Evolutionary conservation across 2,797 vertebrate genomes (phyloP).

Genomic region (Eupleurogrammus muticus): DNA sequence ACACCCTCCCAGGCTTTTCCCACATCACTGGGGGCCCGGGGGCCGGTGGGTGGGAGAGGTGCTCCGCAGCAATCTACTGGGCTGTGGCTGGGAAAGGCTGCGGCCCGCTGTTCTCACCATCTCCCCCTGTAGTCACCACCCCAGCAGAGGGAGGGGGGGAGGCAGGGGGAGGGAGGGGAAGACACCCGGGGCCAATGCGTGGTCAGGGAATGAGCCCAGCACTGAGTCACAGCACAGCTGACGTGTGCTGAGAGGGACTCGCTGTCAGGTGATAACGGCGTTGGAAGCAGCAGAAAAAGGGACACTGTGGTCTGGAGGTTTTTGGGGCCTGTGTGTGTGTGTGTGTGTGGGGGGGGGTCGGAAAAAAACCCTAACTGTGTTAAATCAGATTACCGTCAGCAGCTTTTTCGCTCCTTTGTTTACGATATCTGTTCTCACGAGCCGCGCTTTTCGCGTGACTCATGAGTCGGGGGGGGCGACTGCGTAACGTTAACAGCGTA

Average conservation of each 20-base stretch:
- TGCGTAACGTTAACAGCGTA: constrained; percentile 48
- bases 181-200: constrained; percentile 39
- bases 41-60: constrained; percentile 63
- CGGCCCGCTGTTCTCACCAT: constrained; percentile 85
- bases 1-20: constrained; percentile 82
- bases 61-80: constrained; percentile 79
- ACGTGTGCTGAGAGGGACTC: constrained; percentile 24
- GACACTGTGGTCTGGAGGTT: constrained; percentile 14
- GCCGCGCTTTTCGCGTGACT: constrained; percentile 52
- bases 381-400: constrained; percentile 41
- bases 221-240: constrained; percentile 51
- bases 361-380: constrained; percentile 21
- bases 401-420: constrained; percentile 29
- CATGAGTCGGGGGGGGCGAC: constrained; percentile 56
- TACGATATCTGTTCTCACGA: constrained; percentile 41
- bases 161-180: constrained; percentile 47
- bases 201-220: constrained; percentile 27
- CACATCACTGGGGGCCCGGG: constrained; percentile 75
- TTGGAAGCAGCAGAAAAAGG: constrained; percentile 41
- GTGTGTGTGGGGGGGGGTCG: not conserved
- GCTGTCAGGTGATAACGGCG: constrained; percentile 54
- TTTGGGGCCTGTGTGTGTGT: not conserved
- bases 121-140: constrained; percentile 68
- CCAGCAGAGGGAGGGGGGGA: constrained; percentile 60
- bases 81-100: constrained; percentile 85